A percentile compares a stretch with the other conserved stretches of the same genome.
Conservation (phyloP, 2,797 vertebrate genomes). For the Megalops cyprinoides region DNA sequence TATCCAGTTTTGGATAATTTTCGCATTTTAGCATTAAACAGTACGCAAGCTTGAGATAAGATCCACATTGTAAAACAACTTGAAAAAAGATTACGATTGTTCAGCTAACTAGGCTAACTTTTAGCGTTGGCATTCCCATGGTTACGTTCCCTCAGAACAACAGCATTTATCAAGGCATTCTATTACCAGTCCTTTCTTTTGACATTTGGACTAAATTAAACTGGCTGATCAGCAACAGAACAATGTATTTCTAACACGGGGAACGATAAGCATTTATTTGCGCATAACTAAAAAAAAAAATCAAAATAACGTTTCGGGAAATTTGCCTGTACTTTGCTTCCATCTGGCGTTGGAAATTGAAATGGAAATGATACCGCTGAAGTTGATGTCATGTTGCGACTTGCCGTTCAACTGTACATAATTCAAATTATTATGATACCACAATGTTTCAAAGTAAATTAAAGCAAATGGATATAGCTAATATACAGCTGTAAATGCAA, state of each 20-base stretch:
- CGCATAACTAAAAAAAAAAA: too few species aligned
- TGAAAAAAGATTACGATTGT: neutral
- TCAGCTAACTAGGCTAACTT: too few species aligned
- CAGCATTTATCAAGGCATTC: neutral
- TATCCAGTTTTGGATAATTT: neutral
- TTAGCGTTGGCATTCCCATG: neutral
- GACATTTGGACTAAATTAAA: neutral
- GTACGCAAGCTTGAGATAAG: neutral
- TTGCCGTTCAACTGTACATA: neutral
- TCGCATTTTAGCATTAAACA: neutral
- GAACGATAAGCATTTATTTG: neutral
- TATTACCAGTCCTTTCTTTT: neutral
- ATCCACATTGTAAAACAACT: neutral
- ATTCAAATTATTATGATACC: slow-evolving; percentile 13
- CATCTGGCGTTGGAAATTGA: slow-evolving; percentile 30
- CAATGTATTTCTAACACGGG: neutral
- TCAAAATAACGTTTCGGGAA: neutral
- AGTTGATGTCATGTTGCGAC: neutral
- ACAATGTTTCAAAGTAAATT: too few species aligned
- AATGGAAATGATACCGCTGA: neutral
- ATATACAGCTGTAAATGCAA: neutral
- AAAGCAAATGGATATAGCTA: neutral
- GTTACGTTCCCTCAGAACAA: neutral
- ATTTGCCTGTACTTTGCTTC: slow-evolving; percentile 13
- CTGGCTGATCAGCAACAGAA: neutral